These are phyloP conservation scores for Hyles vespertilio DNA, from an alignment of 1,140 invertebrate species.

Conservation along the genomic window DNA sequence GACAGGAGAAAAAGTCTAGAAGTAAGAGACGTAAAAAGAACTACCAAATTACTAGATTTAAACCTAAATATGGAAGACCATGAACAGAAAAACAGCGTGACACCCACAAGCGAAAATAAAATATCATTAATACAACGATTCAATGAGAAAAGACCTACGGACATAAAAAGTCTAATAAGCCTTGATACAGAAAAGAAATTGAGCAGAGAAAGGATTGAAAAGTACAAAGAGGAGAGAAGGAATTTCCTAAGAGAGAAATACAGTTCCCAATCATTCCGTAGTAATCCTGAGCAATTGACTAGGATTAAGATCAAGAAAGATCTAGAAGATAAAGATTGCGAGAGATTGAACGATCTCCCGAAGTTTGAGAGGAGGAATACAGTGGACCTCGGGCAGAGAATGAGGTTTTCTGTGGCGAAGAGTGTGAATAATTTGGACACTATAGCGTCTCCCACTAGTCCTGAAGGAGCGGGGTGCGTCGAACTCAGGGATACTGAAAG, in stretches of 20 bases:
- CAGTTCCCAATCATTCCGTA: slow-evolving; percentile 87
- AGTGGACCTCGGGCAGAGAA: slow-evolving; percentile 67
- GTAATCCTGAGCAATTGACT: slow-evolving; percentile 61
- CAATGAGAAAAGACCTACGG: slow-evolving; percentile 43
- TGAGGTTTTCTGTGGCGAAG: slow-evolving; percentile 59
- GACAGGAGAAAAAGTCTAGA: slow-evolving; percentile 74
- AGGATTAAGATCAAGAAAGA: slow-evolving; percentile 61
- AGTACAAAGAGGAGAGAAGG: slow-evolving; percentile 94
- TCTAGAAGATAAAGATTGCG: slow-evolving; percentile 41
- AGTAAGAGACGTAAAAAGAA: slow-evolving; percentile 63
- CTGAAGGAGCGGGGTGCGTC: slow-evolving; percentile 7
- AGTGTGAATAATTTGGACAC: slow-evolving; percentile 56
- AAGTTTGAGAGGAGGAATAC: slow-evolving; percentile 71
- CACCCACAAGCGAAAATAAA: slow-evolving; percentile 77
- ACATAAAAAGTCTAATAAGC: slow-evolving; percentile 68
- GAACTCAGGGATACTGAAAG: no score
- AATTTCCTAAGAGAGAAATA: slow-evolving; percentile 91
- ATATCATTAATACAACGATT: slow-evolving; percentile 77
- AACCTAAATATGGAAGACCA: slow-evolving; percentile 61
- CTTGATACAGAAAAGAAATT: slow-evolving; percentile 76
- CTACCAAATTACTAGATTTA: slow-evolving; percentile 77
- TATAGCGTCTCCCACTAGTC: slow-evolving; percentile 51
- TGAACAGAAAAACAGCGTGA: slow-evolving; percentile 58
- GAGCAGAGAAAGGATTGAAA: slow-evolving; percentile 88
- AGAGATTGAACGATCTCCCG: slow-evolving; percentile 44